phyloP scores from a whole-genome alignment of 2,113 vertebrate genomes.

The Hyperopisus bebe region DNA sequence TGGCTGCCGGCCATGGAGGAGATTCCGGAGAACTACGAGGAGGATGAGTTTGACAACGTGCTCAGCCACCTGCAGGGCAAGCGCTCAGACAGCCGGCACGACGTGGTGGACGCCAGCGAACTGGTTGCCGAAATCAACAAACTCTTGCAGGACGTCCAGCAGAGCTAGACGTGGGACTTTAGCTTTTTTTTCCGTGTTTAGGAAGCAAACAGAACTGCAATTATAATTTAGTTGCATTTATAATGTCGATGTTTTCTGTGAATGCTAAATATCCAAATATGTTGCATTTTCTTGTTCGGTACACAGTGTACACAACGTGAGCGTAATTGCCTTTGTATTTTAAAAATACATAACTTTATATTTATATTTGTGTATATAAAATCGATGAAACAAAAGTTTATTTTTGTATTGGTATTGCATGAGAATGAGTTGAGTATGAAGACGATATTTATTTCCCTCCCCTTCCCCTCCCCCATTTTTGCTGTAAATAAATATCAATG shows the following conservation, averaged over 20 bases:
- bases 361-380: slow-evolving; percentile 92
- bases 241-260: slow-evolving; percentile 87
- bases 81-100: slow-evolving; percentile 78
- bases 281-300: slow-evolving; percentile 83
- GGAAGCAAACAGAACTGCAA: slow-evolving; percentile 66
- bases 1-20: slow-evolving; percentile 99
- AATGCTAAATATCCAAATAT: slow-evolving; percentile 95
- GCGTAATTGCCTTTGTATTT: slow-evolving; percentile 99
- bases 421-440: slow-evolving; percentile 55
- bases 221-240: slow-evolving; percentile 87
- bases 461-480: slow-evolving; percentile 38
- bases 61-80: slow-evolving; percentile 80
- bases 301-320: slow-evolving; percentile 91
- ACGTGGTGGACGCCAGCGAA: slow-evolving; percentile 95
- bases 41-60: slow-evolving; percentile 92
- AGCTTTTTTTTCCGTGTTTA: slow-evolving; percentile 55
- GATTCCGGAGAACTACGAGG: slow-evolving; percentile 95
- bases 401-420: slow-evolving; percentile 94
- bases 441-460: slow-evolving; percentile 56
- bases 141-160: slow-evolving; percentile 88
- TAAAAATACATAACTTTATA: slow-evolving; percentile 99
- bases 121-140: slow-evolving; percentile 98
- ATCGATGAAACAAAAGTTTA: slow-evolving; percentile 82
- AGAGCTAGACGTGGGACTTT: slow-evolving; percentile 66
- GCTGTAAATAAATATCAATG: slow-evolving; percentile 38